Evolutionary conservation across 2,797 vertebrate species (phyloP), one percentile per base, ranked within the genome.

Genomic region (Poliocrania exsul): DNA sequence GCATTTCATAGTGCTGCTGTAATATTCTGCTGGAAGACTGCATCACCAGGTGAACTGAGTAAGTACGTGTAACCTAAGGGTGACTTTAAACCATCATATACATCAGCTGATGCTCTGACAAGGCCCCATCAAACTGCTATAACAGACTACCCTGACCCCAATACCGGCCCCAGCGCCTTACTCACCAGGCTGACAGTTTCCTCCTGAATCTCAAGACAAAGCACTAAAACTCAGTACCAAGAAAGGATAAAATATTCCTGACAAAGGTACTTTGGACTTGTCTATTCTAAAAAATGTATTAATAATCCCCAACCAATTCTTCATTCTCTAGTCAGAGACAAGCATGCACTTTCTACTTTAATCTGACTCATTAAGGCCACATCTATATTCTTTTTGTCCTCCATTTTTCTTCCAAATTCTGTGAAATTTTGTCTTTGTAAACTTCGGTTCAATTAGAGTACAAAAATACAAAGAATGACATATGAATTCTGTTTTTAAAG

Each of bases 401-500:
- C 3, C 7, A 78, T 51, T 28, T 58, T 60, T 40, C 44, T 54
- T 38, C 35, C 26, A 83, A 74, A 74, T 50, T 51, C 29, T 64
- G 25, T 57, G 18, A 88, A 94, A 72, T 57, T 42, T 35, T 71
- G 37, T 35, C 35, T 54, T 71, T 42, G 29, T 11, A 81, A 54
- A 46, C 5, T 46, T 80, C 40, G 50, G 26, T 61, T 58, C 61
- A 81, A 51, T 83, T 83, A 62, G 3, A 72, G 14, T 50, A 51
- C 6, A 75, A 82, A 86, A 83, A 50, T 24, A 50, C 16, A 29
- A 28, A 80, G 42, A 87, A 25, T 78, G 50, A 61, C 25, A 44
- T 46, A 74, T 2, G 18, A 95, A 74, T 65, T 92, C 38, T 61
- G 11, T 19, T 69, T 67, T 70, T 82, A 67, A 75, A 92, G 77